A percentile compares a stretch with the other conserved stretches of the same genome.
These are phyloP conservation scores for Monodelphis domestica DNA, from an alignment of 2,797 vertebrate genomes.

Conservation along the genomic window DNA sequence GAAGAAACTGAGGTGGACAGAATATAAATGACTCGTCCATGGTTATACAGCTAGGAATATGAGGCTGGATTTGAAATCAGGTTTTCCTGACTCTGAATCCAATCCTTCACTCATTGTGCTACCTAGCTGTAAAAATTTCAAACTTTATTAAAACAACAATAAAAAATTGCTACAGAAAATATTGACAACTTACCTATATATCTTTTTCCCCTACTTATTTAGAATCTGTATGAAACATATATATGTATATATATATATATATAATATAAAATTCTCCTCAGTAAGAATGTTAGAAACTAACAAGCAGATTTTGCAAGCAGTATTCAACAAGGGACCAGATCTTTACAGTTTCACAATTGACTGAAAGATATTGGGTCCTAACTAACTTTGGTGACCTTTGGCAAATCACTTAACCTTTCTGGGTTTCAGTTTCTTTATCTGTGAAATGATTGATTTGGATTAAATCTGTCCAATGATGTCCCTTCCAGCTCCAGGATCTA, in stretches of 20 bases:
- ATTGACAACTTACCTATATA: not conserved
- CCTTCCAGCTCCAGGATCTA: not conserved
- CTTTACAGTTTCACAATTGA: not conserved
- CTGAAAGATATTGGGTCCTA: not conserved
- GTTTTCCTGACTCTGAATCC: not conserved
- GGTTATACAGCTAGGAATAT: no score
- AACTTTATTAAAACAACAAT: not conserved
- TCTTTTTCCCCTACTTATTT: not conserved
- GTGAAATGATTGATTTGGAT: not conserved
- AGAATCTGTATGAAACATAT: not conserved
- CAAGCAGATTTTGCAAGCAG: not conserved
- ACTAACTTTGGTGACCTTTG: not conserved
- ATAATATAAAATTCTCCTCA: not conserved
- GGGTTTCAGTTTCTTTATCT: not conserved
- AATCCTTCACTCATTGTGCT: not conserved
- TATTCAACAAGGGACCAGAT: not conserved
- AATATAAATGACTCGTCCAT: no score
- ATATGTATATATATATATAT: no score
- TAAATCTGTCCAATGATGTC: not conserved
- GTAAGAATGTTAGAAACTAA: not conserved
- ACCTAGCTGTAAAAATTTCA: not conserved
- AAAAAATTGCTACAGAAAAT: not conserved
- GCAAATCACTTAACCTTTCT: not conserved
- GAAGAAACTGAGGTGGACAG: no score
- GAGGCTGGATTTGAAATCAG: no score